Evolutionary conservation across 2,888 invertebrate species (phyloP).

Genomic region (Hirudinaria manillensis): DNA sequence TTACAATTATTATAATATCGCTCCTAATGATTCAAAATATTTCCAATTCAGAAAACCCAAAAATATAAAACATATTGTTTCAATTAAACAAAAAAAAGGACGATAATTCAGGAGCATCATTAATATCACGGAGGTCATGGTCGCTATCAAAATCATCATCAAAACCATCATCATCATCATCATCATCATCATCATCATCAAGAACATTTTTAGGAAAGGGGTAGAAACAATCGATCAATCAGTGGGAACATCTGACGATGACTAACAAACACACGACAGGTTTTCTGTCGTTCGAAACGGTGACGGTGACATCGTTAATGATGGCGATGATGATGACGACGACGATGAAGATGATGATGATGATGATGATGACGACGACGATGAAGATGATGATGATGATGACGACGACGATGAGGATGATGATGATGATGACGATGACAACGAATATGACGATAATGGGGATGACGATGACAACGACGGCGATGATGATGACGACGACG

Average conservation of each 20-base stretch:
- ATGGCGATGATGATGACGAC: slow-evolving; percentile 23
- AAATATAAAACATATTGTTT: too few species aligned
- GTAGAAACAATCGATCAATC: too few species aligned
- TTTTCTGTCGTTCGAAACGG: neutral
- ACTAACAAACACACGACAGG: neutral
- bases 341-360: slow-evolving; percentile 18
- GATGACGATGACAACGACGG: slow-evolving; percentile 19
- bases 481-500: slow-evolving; percentile 25
- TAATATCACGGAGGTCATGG: neutral
- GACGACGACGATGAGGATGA: slow-evolving; percentile 25
- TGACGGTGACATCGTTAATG: neutral
- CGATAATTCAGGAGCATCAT: too few species aligned
- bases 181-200: slow-evolving; percentile 23
- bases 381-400: slow-evolving; percentile 26
- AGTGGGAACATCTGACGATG: too few species aligned
- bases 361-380: neutral
- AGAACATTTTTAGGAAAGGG: too few species aligned
- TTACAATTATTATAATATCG: too few species aligned
- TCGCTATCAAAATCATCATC: slow-evolving; percentile 5
- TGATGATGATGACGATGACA: slow-evolving; percentile 28
- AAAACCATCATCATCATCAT: neutral
- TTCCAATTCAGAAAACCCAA: too few species aligned
- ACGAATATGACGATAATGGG: slow-evolving; percentile 17
- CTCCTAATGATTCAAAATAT: too few species aligned
- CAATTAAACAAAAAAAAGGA: too few species aligned